Evolutionary conservation across 2,113 vertebrate genomes (phyloP), one percentile per base, ranked within the genome.

Genomic region (Triplophysa tibetana): DNA sequence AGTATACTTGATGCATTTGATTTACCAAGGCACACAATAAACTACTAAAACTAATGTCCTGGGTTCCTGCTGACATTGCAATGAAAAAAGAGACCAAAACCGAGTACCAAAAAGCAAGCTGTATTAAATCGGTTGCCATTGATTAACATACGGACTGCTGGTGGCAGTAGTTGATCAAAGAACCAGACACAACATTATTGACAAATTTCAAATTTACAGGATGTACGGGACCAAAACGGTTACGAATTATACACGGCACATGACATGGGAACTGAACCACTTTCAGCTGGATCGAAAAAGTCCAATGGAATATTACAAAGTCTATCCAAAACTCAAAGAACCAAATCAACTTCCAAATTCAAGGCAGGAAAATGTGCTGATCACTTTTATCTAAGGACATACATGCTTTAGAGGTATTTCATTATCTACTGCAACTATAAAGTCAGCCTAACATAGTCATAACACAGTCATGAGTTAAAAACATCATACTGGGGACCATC

Each of bases 121-220:
- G 77, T 87, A 86, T 94, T 94, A 95, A 94, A 96, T 94, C 90
- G 90, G 93, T 94, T 95, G 94, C 70, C 93, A 95, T 94, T 93
- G 94, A 94, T 95, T 93, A 91, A 94, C 92, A 92, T 94, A 94
- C 90, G 93, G 91, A 94, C 93, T 94, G 95, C 95, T 95, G 94
- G 93, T 95, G 94, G 94, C 95, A 95, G 95, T 93, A 93, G 90
- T 93, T 90, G 91, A 93, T 94, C 93, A 91, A 94, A 90, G 91
- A 93, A 95, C 94, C 79, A 70, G 91, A 92, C 93, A 94, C 93
- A 91, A 92, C 80, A 84, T 84, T 92, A 93, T 94, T 89, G 93
- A 96, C 94, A 94, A 75, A 93, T 91, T 88, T 88, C 86, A 87
- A 88, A 92, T 94, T 93, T 91, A 95, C 91, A 89, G 92, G 90